A percentile compares a stretch with the other conserved stretches of the same genome.
Evolutionary conservation across 2,113 vertebrate species (phyloP).

Genomic region (Turnix velox): DNA sequence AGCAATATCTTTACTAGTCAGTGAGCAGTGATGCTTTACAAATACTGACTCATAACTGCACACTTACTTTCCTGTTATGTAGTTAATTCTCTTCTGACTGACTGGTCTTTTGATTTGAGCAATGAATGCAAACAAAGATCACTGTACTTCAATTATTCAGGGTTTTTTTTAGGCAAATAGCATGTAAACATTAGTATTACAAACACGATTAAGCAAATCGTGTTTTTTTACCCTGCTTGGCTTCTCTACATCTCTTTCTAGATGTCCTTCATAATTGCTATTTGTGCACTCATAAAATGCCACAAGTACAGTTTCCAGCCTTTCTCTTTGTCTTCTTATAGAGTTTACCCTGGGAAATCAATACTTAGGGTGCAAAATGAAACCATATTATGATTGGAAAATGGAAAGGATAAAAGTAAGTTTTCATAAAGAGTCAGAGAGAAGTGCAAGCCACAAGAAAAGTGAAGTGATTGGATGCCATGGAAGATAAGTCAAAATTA

Average conservation of each 20-base stretch:
- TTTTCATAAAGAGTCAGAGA: background rate
- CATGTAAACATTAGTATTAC: constrained; percentile 7
- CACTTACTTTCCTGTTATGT: background rate
- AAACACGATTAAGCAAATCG: constrained; percentile 10
- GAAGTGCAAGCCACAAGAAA: background rate
- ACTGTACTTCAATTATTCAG: background rate
- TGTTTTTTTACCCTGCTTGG: background rate
- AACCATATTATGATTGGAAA: background rate
- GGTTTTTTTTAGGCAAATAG: constrained; percentile 16
- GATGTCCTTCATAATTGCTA: background rate
- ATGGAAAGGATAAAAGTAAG: background rate
- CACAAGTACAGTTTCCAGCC: background rate
- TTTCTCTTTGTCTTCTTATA: background rate
- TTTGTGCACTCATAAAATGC: background rate
- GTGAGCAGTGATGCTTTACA: background rate
- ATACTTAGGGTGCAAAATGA: background rate
- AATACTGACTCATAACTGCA: background rate
- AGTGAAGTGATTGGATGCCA: background rate
- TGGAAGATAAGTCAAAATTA: background rate
- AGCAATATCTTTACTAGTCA: background rate
- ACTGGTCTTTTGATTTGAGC: background rate
- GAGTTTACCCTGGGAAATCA: background rate
- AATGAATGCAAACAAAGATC: constrained; percentile 25
- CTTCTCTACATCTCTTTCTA: background rate
- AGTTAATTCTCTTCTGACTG: constrained; percentile 1